Base-by-base conservation (phyloP, 2,797 vertebrate genomes). In the Malacoraja senta region DNA sequence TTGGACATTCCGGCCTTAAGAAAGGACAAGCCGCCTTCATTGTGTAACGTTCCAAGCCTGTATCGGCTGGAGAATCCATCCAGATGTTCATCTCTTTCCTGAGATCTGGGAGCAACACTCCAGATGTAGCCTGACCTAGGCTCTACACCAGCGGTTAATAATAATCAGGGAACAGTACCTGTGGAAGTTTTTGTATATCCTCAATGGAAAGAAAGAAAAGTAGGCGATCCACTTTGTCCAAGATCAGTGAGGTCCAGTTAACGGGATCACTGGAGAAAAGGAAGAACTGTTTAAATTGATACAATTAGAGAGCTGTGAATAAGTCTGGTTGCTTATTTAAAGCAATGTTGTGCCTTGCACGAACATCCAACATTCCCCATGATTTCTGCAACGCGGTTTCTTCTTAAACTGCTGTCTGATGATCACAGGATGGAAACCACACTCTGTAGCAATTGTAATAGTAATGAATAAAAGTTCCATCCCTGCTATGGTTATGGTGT, bases 151-250 rank as follows among this genome's bases (percentile, higher is more conserved):
- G 0, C 0, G 19, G 19, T 88, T 88, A 32, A 88, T 68, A 19
- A 21, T 35, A 35, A 88, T 68, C 68, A 88, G 38, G 38, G 44
- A 76, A 24, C 12, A 95, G 94, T 95, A 97, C 97, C 90, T 8
- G 58, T 21, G 96, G 94, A 93, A 97, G 95, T 72, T 95, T 93
- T 94, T 96, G 94, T 93, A 97, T 94, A n/a, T 24, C 94, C 24
- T 94, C 80, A 1, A 72, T 35, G 8, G 96, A 94, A 79, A 97
- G 95, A 94, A 97, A 97, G 94, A 97, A 96, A 71, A 97, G 83
- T 88, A 97, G 96, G 1, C 96, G 94, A 91, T 94, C 96, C 93
- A 97, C 95, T 94, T 96, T 96, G 93, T 95, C 96, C 83, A 97
- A 93, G 0, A 94, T 97, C 15, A 94, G 94, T 80, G 95, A 93